phyloP scores from a whole-genome alignment of 2,797 vertebrate genomes.

The Periophthalmus magnuspinnatus region DNA sequence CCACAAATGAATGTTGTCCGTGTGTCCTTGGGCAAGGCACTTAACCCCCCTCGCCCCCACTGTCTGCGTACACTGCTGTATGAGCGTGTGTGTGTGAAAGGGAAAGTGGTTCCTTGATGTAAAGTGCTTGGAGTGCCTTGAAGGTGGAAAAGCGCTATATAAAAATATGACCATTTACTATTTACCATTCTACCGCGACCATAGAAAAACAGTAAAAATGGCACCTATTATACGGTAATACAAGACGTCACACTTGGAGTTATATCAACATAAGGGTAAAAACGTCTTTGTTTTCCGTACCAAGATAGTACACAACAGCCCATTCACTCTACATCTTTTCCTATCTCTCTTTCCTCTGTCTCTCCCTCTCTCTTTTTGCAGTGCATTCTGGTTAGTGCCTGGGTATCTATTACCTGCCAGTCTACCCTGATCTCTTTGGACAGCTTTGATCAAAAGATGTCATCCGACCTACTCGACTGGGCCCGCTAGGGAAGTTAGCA shows the following conservation, averaged over 20 bases:
- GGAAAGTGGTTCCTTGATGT: no score
- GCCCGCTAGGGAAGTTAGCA: constrained; percentile 64
- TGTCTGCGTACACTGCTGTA: no score
- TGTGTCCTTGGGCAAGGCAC: no score
- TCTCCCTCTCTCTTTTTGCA: constrained; percentile 28
- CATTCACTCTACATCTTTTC: neutral
- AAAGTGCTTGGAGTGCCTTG: no score
- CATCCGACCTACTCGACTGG: constrained; percentile 90
- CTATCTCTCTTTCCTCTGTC: constrained; percentile 21
- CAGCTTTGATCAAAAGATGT: constrained; percentile 99
- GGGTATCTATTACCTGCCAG: constrained; percentile 99
- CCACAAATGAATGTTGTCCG: no score
- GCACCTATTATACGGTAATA: constrained; percentile 84
- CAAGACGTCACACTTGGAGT: constrained; percentile 83
- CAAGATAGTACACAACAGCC: neutral
- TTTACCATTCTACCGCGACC: neutral
- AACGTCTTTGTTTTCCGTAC: constrained; percentile 81
- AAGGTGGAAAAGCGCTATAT: no score
- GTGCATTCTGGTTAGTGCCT: constrained; percentile 80
- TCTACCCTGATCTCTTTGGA: constrained; percentile 99
- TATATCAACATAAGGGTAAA: constrained; percentile 78
- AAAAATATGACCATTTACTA: no score
- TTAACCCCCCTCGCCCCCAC: no score
- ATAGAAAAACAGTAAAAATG: neutral
- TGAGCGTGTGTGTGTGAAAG: no score